Percentiles rank a stretch among this genome's conserved stretches.
Conservation (phyloP, 2,888 invertebrate species). For the Microdon myrmicae region DNA sequence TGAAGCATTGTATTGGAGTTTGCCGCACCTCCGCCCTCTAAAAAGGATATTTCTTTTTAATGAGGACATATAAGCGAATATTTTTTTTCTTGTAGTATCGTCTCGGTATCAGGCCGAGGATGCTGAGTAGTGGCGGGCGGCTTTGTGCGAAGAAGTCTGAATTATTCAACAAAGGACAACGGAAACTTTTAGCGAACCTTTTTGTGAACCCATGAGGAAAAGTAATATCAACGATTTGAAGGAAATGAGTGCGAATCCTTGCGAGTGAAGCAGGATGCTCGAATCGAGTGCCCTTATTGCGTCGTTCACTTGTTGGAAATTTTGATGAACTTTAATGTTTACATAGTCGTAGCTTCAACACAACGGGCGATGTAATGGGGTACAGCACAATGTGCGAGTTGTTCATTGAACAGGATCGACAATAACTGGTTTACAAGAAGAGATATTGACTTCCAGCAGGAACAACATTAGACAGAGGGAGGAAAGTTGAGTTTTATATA, state of each 20-base stretch:
- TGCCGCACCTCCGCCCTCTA: constrained; percentile 12
- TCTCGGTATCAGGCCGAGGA: no score
- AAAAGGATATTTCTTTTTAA: constrained; percentile 49
- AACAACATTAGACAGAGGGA: no score
- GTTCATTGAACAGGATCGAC: no score
- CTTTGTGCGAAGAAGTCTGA: no score
- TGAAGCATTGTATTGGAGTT: constrained; percentile 27
- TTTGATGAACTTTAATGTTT: constrained; percentile 49
- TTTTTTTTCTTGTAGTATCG: constrained; percentile 13
- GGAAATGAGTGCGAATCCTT: no score
- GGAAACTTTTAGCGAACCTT: constrained; percentile 26
- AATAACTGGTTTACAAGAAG: no score
- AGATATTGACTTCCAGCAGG: no score
- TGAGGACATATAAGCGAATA: constrained; percentile 39
- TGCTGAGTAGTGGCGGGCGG: no score
- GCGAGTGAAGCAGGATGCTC: constrained; percentile 1
- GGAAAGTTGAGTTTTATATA: no score
- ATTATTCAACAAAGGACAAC: constrained; percentile 38
- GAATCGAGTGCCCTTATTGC: constrained; percentile 27
- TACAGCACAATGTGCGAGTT: no score
- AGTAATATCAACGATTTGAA: constrained; percentile 46
- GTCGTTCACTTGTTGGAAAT: constrained; percentile 41
- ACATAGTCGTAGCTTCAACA: no score
- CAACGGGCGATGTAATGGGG: no score
- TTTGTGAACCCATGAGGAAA: constrained; percentile 31